Evolutionary conservation across 2,797 vertebrate species (phyloP), one percentile per base, ranked within the genome.

Genomic region (Alca torda): DNA sequence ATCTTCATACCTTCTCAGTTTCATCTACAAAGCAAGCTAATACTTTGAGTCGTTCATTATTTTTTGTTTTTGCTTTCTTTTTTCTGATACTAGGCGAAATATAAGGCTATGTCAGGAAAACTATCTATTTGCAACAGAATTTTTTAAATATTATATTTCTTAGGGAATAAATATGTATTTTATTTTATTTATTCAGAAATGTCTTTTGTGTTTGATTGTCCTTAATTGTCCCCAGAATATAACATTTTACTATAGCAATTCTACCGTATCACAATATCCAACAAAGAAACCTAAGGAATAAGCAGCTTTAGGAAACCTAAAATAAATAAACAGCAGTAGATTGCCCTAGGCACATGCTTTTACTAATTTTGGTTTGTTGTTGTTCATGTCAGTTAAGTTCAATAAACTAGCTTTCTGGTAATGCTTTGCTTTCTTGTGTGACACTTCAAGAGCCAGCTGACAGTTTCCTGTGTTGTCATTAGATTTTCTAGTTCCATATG

Each of bases 341-440:
- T 84, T 96, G 87, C 89, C 85, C 51, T 73, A 95, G 83, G 89
- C 87, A 76, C 83, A 79, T 63, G 76, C 87, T 96, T 96, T 94
- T 94, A 60, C 73, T 93, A 95, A 93, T 95, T 93, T 93, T 84
- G 46, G 54, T 88, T 93, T 95, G 87, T 94, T 95, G 84, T 83
- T 93, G 20, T 86, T 95, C 93, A 86, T 93, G 91, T 90, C 89
- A 94, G 35, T 88, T 87, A 84, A 41, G 73, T 93, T 96, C 84
- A 94, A 78, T 84, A 92, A 90, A 94, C 57, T 50, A 91, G 30
- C 10, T 91, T 89, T 90, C 50, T 90, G 54, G 35, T 93, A 95
- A 90, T 31, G 65, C 79, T 93, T 95, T 87, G 24, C 82, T 95
- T 95, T 88, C 73, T 84, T 84, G 26, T 68, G 60, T 90, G 87